Conservation (phyloP, 2,113 vertebrate genomes). For the Larimichthys crocea region DNA sequence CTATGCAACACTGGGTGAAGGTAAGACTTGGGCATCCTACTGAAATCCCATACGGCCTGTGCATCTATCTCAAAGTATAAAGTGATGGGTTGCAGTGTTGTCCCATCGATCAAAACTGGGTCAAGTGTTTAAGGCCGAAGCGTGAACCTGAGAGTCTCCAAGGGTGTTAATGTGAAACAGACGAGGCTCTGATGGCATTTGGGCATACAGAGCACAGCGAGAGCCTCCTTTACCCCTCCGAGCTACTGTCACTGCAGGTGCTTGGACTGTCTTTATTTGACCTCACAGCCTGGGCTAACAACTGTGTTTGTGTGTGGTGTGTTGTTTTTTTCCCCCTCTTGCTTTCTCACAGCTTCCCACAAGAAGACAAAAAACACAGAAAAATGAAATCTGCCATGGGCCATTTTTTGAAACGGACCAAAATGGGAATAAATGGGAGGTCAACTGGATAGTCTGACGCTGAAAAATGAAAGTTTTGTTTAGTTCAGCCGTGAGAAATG, state of each 20-base stretch:
- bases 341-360: background rate
- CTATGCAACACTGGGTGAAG: background rate
- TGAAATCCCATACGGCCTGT: constrained; percentile 30
- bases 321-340: background rate
- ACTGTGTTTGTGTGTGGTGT: constrained; percentile 32
- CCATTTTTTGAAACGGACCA: constrained; percentile 11
- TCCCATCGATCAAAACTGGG: constrained; percentile 62
- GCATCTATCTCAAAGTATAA: constrained; percentile 53
- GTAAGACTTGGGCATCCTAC: constrained; percentile 18
- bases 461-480: constrained; percentile 22
- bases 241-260: constrained; percentile 34
- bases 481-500: constrained; percentile 43
- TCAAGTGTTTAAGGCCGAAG: constrained; percentile 54
- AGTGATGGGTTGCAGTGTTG: constrained; percentile 42
- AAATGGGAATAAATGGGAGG: constrained; percentile 19
- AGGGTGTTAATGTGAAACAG: constrained; percentile 48
- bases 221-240: constrained; percentile 14
- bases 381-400: constrained; percentile 19
- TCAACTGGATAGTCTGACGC: background rate
- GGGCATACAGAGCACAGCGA: constrained; percentile 28
- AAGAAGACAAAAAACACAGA: background rate
- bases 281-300: constrained; percentile 55
- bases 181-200: constrained; percentile 31
- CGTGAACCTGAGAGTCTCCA: constrained; percentile 44
- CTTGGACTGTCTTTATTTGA: constrained; percentile 19